Conservation (phyloP, 2,888 invertebrate genomes). For the Andrena chrysosceles region DNA sequence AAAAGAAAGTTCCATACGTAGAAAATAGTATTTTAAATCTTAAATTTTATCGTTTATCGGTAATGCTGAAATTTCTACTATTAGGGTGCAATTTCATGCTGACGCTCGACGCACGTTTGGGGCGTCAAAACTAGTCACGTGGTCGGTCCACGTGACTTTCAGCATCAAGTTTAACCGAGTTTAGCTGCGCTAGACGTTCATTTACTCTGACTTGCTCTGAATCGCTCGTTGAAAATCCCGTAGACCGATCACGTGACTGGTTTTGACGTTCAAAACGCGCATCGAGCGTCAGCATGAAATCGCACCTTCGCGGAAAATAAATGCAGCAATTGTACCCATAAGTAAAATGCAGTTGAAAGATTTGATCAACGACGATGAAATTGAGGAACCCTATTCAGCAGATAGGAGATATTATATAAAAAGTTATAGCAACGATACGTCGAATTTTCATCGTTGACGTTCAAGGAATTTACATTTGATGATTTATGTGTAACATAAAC, state of each 20-base stretch:
- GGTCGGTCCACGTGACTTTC: no score
- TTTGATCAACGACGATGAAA: conserved; percentile 23
- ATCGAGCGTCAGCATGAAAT: no score
- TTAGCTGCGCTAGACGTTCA: no score
- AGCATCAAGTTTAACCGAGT: no score
- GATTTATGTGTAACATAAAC: conserved; percentile 46
- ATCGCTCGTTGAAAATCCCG: no score
- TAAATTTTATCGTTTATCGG: conserved; percentile 36
- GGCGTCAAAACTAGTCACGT: no score
- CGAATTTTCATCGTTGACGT: conserved; percentile 37
- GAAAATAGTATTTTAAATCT: conserved; percentile 40
- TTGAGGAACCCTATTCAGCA: conserved; percentile 36
- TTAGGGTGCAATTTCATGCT: no score
- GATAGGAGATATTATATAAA: conserved; percentile 52
- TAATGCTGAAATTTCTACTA: conserved; percentile 3
- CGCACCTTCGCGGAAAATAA: conserved; percentile 40
- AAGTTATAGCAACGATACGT: conserved; percentile 55
- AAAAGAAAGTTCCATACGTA: conserved; percentile 33
- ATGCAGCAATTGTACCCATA: conserved; percentile 42
- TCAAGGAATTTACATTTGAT: conserved; percentile 25
- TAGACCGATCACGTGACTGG: no score
- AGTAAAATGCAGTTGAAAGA: conserved; percentile 28
- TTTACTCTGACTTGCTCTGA: no score
- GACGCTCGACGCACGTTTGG: no score
- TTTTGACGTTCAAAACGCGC: no score